These are phyloP conservation scores for Hirundo rustica DNA, from an alignment of 2,797 vertebrate species.

Conservation along the genomic window DNA sequence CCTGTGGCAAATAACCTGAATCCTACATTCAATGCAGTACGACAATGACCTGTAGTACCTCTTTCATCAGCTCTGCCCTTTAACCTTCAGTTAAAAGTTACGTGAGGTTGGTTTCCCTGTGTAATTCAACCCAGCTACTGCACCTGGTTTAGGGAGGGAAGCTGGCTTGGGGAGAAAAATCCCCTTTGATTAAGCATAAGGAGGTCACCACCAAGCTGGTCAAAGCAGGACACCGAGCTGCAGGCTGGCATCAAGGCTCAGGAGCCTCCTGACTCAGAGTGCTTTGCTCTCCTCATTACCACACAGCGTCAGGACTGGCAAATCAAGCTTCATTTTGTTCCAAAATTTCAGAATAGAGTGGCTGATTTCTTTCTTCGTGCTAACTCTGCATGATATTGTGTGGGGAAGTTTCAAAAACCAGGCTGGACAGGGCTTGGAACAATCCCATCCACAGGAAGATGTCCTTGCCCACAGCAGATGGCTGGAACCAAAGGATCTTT, in stretches of 20 bases:
- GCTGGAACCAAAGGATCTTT: fast-evolving
- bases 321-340: not conserved
- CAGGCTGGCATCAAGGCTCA: not conserved
- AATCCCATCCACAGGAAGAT: not conserved
- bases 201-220: not conserved
- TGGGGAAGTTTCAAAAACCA: not conserved
- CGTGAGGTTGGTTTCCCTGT: not conserved
- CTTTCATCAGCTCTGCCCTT: not conserved
- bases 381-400: too few species aligned
- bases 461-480: not conserved
- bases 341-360: fast-evolving
- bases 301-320: not conserved
- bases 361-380: not conserved
- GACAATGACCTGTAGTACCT: not conserved
- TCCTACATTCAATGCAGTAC: not conserved
- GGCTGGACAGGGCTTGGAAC: not conserved
- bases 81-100: not conserved
- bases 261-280: not conserved
- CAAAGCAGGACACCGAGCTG: not conserved
- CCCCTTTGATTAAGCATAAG: not conserved
- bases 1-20: not conserved
- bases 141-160: not conserved
- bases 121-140: not conserved
- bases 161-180: not conserved
- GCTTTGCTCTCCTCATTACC: not conserved